Percentiles rank a stretch among this genome's conserved stretches.
phyloP scores from a whole-genome alignment of 2,888 invertebrate genomes.

The Drosophila hamatofila region DNA sequence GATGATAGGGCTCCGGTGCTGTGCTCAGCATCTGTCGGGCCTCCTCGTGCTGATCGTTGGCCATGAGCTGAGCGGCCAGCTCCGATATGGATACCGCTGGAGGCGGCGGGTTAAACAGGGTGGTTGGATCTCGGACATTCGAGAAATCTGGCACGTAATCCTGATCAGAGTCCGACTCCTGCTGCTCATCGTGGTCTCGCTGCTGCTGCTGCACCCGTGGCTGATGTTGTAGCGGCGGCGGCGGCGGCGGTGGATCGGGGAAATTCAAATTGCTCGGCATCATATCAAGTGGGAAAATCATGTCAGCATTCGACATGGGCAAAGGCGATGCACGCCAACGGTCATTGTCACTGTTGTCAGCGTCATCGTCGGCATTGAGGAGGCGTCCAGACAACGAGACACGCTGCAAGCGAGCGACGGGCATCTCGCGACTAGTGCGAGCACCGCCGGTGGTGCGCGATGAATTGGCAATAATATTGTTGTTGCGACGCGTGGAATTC shows the following conservation, averaged over 20 bases:
- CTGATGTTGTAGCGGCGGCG: conserved; percentile 4
- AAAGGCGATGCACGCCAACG: conserved; percentile 9
- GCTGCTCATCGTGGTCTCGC: background rate
- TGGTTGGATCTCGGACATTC: conserved; percentile 1
- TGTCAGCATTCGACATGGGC: background rate
- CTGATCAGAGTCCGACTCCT: conserved; percentile 9
- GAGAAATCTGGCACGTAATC: conserved; percentile 1
- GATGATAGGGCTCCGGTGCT: conserved; percentile 10
- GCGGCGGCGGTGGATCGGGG: conserved; percentile 25
- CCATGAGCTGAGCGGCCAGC: conserved; percentile 36
- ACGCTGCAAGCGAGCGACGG: conserved; percentile 57
- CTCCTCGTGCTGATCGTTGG: conserved; percentile 29
- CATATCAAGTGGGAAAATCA: conserved; percentile 36
- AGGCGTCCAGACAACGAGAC: conserved; percentile 18
- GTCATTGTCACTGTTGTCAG: background rate
- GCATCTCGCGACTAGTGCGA: conserved; percentile 54
- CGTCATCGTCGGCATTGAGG: background rate
- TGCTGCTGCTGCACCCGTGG: conserved; percentile 23
- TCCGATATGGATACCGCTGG: conserved; percentile 32
- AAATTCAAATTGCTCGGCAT: conserved; percentile 37
- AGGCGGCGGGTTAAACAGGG: conserved; percentile 1
- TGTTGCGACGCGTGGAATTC: conserved; percentile 36
- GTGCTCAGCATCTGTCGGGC: conserved; percentile 3
- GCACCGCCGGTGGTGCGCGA: conserved; percentile 34
- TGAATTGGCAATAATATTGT: conserved; percentile 26